Evolutionary conservation across 2,888 invertebrate genomes (phyloP), one percentile per base, ranked within the genome.

Genomic region (Ptycholaimellus sp.): DNA sequence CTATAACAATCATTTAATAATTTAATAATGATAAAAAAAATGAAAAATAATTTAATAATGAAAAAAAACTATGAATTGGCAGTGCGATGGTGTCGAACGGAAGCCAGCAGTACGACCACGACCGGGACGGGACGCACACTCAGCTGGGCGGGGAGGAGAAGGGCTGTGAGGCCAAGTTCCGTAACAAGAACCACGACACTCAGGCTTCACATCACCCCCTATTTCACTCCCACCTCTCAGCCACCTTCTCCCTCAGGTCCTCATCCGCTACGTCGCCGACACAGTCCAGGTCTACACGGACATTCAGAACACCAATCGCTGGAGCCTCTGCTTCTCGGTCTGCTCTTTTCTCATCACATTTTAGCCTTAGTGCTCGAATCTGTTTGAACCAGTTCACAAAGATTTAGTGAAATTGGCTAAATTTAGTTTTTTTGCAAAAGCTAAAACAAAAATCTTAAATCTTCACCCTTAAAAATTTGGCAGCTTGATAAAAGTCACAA

Each of bases 51-150:
- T n/a, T n/a, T n/a, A n/a, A n/a, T n/a, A n/a, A n/a, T n/a, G n/a
- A n/a, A n/a, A n/a, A n/a, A n/a, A n/a, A n/a, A n/a, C n/a, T n/a
- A n/a, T n/a, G n/a, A n/a, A n/a, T n/a, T n/a, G n/a, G n/a, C n/a
- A n/a, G 90, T 37, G 85, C 81, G 3, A 96, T 93, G 90, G 71
- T 99, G 2, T 90, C 83, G 62, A 93, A 99, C 63, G 96, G 96
- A 14, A 69, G 76, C 2, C 66, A 82, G 42, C 75, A 76, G 57
- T 99, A 96, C 61, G 96, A 99, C 62, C 96, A 99, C 61, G 96
- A 99, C 58, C 67, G 79, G 31, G 96, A 99, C 65, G 96, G 96
- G 33, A 93, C 93, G 0, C 87, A 87, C 59, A 93, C 93, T 1
- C 82, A 90, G 62, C 60, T 99, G 13, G 76, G 85, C 14, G 54